phyloP scores from a whole-genome alignment of 2,113 vertebrate genomes.

The Rhinogobius similis region DNA sequence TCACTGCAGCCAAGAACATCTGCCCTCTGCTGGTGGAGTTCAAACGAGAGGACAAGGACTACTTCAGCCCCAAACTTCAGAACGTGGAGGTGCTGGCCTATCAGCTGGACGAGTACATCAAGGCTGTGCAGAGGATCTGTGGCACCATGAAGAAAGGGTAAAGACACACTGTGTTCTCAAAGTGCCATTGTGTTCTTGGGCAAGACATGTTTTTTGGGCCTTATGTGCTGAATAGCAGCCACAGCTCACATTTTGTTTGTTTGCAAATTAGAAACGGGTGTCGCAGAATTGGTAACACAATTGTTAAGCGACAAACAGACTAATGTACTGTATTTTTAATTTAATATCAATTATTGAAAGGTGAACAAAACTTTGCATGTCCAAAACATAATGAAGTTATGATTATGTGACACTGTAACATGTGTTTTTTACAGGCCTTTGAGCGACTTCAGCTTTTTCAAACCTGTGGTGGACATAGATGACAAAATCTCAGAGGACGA shows the following conservation, averaged over 20 bases:
- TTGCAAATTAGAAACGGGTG: no score
- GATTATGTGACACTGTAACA: no score
- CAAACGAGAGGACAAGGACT: slow-evolving; percentile 52
- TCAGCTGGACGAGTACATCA: slow-evolving; percentile 70
- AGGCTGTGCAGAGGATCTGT: slow-evolving; percentile 54
- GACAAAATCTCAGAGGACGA: slow-evolving; percentile 47
- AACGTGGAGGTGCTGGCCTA: slow-evolving; percentile 64
- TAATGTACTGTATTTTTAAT: no score
- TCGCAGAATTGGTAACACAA: no score
- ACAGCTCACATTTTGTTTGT: no score
- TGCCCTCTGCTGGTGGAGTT: slow-evolving; percentile 68
- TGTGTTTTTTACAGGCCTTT: slow-evolving; percentile 26
- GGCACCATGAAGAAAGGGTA: slow-evolving; percentile 1
- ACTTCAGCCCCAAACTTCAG: slow-evolving; percentile 61
- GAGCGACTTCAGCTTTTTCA: slow-evolving; percentile 4
- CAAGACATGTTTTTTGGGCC: no score
- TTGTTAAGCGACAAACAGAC: no score
- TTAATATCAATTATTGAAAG: no score
- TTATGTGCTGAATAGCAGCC: no score
- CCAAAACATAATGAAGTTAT: no score
- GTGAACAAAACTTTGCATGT: no score
- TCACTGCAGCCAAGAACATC: slow-evolving; percentile 39
- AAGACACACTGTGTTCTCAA: neutral
- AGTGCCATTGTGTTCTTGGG: no score
- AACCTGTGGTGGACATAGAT: slow-evolving; percentile 17